Percentiles rank a stretch among this genome's conserved stretches.
phyloP scores from a whole-genome alignment of 2,888 invertebrate genomes.

The Nomada hirtipes region DNA sequence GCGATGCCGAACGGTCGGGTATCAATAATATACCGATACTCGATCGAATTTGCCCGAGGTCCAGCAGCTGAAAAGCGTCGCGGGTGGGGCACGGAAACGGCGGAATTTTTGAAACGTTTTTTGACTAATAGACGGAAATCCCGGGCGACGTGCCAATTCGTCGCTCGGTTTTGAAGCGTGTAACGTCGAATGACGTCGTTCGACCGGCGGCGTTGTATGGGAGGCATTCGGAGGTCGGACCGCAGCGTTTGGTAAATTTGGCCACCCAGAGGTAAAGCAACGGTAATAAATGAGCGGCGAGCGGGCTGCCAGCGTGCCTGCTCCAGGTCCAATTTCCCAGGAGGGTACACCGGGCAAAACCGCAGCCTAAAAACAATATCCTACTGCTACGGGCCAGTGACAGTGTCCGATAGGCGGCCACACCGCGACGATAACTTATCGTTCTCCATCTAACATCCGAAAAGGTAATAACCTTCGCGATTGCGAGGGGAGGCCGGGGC shows the following conservation, averaged over 20 bases:
- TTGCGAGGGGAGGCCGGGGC: constrained; percentile 3
- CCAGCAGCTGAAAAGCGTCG: constrained; percentile 28
- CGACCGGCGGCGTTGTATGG: constrained; percentile 51
- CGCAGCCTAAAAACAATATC: constrained; percentile 82
- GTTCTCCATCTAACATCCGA: constrained; percentile 67
- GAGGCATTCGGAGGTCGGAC: constrained; percentile 66
- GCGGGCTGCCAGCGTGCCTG: constrained; percentile 74
- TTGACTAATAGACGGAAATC: constrained; percentile 58
- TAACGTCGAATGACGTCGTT: constrained; percentile 73
- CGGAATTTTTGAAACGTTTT: constrained; percentile 66
- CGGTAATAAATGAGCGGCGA: constrained; percentile 82
- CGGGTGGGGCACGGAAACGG: not conserved
- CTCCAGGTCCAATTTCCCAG: constrained; percentile 81
- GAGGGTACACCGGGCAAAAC: constrained; percentile 78
- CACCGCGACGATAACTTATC: constrained; percentile 71
- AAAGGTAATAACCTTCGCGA: constrained; percentile 64
- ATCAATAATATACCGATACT: constrained; percentile 51
- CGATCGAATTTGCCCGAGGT: constrained; percentile 36
- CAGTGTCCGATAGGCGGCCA: constrained; percentile 75
- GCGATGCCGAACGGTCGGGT: constrained; percentile 22
- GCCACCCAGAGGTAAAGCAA: constrained; percentile 81
- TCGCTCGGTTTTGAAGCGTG: constrained; percentile 70
- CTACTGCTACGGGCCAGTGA: constrained; percentile 73
- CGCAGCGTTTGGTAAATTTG: constrained; percentile 78
- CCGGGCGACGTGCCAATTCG: constrained; percentile 71